These are phyloP conservation scores for Bambusicola thoracicus DNA, from an alignment of 2,113 vertebrate species.

Conservation along the genomic window DNA sequence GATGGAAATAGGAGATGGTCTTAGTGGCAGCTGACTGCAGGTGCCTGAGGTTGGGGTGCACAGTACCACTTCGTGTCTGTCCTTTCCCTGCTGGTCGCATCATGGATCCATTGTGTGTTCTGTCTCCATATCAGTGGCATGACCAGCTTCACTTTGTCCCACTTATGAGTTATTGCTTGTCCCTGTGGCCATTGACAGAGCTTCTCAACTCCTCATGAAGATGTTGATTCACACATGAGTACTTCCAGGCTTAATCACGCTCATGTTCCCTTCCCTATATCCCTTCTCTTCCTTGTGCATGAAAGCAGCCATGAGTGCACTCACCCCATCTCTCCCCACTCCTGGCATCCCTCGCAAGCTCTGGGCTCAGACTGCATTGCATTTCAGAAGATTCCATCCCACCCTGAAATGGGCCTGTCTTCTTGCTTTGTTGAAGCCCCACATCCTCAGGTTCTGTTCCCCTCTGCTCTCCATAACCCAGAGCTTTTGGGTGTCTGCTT, in stretches of 20 bases:
- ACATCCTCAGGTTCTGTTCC: background rate
- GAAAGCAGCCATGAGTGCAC: background rate
- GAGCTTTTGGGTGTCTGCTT: background rate
- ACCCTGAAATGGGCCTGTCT: background rate
- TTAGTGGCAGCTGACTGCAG: rapidly evolving
- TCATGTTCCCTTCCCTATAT: background rate
- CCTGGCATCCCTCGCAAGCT: background rate
- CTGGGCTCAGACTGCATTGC: background rate
- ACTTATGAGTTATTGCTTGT: constrained; percentile 31
- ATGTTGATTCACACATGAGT: background rate
- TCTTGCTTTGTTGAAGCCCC: background rate
- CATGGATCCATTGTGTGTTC: rapidly evolving
- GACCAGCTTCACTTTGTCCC: background rate
- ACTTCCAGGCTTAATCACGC: background rate
- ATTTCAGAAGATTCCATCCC: background rate
- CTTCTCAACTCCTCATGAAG: background rate
- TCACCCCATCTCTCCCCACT: background rate
- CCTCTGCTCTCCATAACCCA: background rate
- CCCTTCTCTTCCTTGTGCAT: background rate
- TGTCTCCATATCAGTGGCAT: background rate
- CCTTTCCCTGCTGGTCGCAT: rapidly evolving
- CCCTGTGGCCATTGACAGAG: background rate
- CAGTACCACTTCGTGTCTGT: background rate
- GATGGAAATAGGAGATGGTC: background rate
- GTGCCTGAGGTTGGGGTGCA: background rate